Percentiles rank a stretch among this genome's conserved stretches.
These are phyloP conservation scores for Chaitophorus viminalis DNA, from an alignment of 2,888 invertebrate species.

Conservation along the genomic window DNA sequence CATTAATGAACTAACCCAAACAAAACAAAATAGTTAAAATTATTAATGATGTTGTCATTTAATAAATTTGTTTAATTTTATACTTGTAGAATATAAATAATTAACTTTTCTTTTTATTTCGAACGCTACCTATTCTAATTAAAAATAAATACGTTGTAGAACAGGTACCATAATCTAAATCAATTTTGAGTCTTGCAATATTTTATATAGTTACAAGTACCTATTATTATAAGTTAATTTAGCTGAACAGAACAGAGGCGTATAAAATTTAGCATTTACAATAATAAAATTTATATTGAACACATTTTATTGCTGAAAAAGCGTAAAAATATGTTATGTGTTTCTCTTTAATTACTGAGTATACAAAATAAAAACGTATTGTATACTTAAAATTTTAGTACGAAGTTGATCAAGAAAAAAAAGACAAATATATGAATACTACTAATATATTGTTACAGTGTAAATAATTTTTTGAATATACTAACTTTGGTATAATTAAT, in stretches of 20 bases:
- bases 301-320: not conserved
- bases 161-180: not conserved
- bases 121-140: not conserved
- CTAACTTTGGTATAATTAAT: no score
- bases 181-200: not conserved
- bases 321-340: not conserved
- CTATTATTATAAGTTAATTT: not conserved
- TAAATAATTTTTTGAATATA: no score
- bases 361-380: no score
- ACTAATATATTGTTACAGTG: no score
- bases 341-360: no score
- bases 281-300: not conserved
- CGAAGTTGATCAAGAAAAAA: no score
- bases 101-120: not conserved
- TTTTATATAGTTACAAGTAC: not conserved
- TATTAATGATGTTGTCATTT: slow-evolving; percentile 46
- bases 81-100: slow-evolving; percentile 9
- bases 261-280: not conserved
- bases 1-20: slow-evolving; percentile 54
- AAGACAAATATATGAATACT: no score
- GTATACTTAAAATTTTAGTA: no score
- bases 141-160: not conserved
- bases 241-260: not conserved
- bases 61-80: slow-evolving; percentile 46
- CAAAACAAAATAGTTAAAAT: slow-evolving; percentile 51